Evolutionary conservation across 2,113 vertebrate species (phyloP).

Genomic region (Todiramphus saurophagus): DNA sequence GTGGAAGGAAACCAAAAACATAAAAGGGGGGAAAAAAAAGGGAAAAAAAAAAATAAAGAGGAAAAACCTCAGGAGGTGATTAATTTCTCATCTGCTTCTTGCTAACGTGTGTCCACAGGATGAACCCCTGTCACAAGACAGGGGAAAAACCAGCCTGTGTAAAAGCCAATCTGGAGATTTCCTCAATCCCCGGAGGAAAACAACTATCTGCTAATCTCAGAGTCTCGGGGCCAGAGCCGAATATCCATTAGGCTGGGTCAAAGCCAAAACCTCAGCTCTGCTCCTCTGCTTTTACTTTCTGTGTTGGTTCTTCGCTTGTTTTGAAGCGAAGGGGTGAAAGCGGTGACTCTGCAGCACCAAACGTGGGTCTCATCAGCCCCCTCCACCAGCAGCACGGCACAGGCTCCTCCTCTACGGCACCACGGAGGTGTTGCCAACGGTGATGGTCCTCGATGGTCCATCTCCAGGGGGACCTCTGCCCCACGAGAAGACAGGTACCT

Average conservation of each 20-base stretch:
- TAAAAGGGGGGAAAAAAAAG: too few relatives aligned
- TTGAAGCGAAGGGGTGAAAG: background rate
- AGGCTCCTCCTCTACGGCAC: background rate
- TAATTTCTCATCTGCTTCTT: background rate
- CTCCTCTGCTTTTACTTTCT: background rate
- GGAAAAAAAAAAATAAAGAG: too few relatives aligned
- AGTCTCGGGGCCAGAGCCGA: background rate
- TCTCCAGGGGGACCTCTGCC: background rate
- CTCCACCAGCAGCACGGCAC: background rate
- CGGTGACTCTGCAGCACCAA: background rate
- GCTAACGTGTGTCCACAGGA: background rate
- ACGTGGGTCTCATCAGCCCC: fast-evolving
- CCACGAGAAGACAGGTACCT: fast-evolving
- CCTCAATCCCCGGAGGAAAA: background rate
- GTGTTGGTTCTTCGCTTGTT: background rate
- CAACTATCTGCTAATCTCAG: constrained; percentile 11
- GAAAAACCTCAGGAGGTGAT: background rate
- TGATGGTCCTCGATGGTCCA: background rate
- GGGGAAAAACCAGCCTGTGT: background rate
- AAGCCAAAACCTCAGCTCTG: background rate
- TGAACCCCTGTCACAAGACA: background rate
- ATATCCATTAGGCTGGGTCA: background rate
- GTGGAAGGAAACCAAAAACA: background rate
- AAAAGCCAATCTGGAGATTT: constrained; percentile 18
- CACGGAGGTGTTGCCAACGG: fast-evolving